phyloP scores from a whole-genome alignment of 2,888 invertebrate genomes.

The Saturnia pavonia region DNA sequence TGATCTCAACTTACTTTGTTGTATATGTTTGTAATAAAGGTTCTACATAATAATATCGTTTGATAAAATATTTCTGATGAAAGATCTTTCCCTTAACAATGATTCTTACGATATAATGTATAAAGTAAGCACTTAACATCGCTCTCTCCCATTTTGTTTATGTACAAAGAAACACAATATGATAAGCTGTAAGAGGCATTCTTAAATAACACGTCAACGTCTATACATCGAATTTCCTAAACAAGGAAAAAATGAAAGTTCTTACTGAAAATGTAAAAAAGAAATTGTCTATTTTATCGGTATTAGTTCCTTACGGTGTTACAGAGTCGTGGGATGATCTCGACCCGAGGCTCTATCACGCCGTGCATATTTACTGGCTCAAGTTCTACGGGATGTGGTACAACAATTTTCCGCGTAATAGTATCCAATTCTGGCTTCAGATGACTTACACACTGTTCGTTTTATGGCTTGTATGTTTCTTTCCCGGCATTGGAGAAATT shows the following conservation, averaged over 20 bases:
- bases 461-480: conserved; percentile 73
- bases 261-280: conserved; percentile 49
- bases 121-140: conserved; percentile 58
- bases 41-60: no score
- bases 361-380: conserved; percentile 76
- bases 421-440: conserved; percentile 61
- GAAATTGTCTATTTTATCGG: conserved; percentile 47
- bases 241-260: conserved; percentile 48
- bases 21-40: background rate
- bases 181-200: conserved; percentile 55
- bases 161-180: conserved; percentile 48
- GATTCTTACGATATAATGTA: conserved; percentile 54
- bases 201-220: conserved; percentile 52
- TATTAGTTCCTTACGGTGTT: conserved; percentile 65
- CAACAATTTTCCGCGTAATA: conserved; percentile 54
- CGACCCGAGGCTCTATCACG: conserved; percentile 67
- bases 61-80: background rate
- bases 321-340: conserved; percentile 68
- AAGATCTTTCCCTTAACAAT: conserved; percentile 58
- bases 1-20: background rate
- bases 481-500: conserved; percentile 82
- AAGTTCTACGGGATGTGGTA: conserved; percentile 79
- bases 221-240: conserved; percentile 34
- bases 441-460: conserved; percentile 60
- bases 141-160: conserved; percentile 48